These are phyloP conservation scores for Poicephalus meyeri DNA, from an alignment of 2,113 vertebrate genomes.

Conservation along the genomic window DNA sequence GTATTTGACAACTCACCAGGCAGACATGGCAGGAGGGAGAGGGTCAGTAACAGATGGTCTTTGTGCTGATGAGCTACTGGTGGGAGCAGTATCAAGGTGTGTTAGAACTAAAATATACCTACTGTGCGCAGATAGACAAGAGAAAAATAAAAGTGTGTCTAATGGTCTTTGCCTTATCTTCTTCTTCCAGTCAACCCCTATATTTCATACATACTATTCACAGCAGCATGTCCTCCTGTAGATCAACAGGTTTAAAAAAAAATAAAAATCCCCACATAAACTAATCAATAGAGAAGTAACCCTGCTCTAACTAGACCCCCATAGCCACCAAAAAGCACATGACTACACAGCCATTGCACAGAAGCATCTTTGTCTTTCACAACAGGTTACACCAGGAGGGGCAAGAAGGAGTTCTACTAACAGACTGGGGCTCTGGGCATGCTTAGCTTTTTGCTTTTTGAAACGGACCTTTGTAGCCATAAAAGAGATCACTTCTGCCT, in stretches of 20 bases:
- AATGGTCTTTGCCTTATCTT: not conserved
- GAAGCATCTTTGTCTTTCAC: not conserved
- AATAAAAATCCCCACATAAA: not conserved
- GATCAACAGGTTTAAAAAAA: not conserved
- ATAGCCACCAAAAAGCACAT: not conserved
- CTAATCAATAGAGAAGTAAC: not conserved
- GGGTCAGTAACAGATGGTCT: not conserved
- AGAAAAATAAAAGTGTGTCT: fast-evolving
- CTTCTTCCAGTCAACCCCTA: not conserved
- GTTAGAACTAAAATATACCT: not conserved
- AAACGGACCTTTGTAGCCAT: not conserved
- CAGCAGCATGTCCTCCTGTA: not conserved
- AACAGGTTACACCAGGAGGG: not conserved
- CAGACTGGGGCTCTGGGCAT: not conserved
- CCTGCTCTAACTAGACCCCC: fast-evolving
- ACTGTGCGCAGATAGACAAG: no score
- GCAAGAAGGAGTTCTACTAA: not conserved
- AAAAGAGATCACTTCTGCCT: not conserved
- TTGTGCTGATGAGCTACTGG: not conserved
- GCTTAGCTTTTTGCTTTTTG: not conserved
- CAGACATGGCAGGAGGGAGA: not conserved
- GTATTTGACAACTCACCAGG: fast-evolving
- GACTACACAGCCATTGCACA: fast-evolving
- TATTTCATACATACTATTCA: not conserved
- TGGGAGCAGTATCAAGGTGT: not conserved